Percentiles rank a stretch among this genome's conserved stretches.
These are phyloP conservation scores for Oryzias curvinotus DNA, from an alignment of 2,113 vertebrate genomes.

Conservation along the genomic window DNA sequence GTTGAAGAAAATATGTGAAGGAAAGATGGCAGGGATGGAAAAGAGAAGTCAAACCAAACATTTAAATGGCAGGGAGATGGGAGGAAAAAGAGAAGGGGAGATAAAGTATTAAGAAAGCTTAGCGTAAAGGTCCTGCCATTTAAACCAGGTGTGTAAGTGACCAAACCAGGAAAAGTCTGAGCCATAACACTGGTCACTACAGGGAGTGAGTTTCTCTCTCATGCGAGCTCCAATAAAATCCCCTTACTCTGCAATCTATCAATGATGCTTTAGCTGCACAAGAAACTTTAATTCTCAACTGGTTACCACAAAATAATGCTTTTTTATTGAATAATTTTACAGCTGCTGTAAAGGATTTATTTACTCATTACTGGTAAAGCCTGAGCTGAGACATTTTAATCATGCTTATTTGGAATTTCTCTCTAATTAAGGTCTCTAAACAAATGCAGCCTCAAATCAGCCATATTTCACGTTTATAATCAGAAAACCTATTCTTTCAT, in stretches of 20 bases:
- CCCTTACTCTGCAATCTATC: neutral
- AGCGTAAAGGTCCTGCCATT: conserved; percentile 23
- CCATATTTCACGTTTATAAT: no score
- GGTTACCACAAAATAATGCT: no score
- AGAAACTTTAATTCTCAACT: no score
- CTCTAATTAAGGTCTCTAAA: no score
- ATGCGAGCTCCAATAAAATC: neutral
- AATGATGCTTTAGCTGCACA: neutral
- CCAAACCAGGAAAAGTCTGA: conserved; percentile 30
- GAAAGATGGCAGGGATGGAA: conserved; percentile 35
- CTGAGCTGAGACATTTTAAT: no score
- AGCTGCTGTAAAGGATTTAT: no score
- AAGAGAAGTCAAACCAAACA: neutral
- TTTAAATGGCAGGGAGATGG: conserved; percentile 37
- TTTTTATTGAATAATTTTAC: no score
- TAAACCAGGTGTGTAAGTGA: conserved; percentile 12
- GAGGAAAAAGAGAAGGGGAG: conserved; percentile 48
- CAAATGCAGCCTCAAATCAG: no score
- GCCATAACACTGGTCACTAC: conserved; percentile 21
- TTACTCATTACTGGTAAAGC: no score
- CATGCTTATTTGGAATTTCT: no score
- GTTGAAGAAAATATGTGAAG: conserved; percentile 80
- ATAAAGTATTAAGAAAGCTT: conserved; percentile 30
- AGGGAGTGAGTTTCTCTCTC: neutral
- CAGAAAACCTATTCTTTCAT: no score